Evolutionary conservation across 2,797 vertebrate genomes (phyloP).

Genomic region (Acanthurus lineatus): DNA sequence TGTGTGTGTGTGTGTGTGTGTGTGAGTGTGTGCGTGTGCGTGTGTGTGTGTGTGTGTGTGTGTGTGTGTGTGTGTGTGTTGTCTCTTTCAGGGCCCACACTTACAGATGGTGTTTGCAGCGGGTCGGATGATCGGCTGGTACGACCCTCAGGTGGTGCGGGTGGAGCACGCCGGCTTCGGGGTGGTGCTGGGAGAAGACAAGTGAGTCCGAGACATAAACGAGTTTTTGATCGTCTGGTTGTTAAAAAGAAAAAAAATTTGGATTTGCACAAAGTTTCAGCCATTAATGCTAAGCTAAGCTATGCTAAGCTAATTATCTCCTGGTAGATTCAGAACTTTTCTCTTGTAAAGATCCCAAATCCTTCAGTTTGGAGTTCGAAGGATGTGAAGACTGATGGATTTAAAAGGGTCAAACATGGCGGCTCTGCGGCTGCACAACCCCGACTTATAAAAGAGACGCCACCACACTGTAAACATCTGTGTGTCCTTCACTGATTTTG

Average conservation of each 20-base stretch:
- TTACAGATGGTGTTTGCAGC: constrained; percentile 94
- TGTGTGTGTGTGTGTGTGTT: not conserved
- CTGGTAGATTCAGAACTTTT: no score
- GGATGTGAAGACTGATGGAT: no score
- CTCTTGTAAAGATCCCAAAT: no score
- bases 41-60: not conserved
- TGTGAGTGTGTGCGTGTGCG: not conserved
- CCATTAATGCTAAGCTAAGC: no score
- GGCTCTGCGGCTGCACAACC: not conserved
- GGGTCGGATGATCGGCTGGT: constrained; percentile 95
- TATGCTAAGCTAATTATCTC: no score
- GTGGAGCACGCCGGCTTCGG: constrained; percentile 95
- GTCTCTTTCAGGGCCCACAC: constrained; percentile 85
- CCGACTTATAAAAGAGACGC: no score
- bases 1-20: not conserved
- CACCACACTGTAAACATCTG: constrained; percentile 6
- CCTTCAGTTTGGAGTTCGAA: no score
- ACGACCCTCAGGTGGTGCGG: constrained; percentile 91
- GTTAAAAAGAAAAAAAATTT: no score
- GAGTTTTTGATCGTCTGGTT: no score
- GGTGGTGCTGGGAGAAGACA: constrained; percentile 90
- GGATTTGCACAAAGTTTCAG: no score
- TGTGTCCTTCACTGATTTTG: constrained; percentile 31
- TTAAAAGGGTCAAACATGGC: not conserved
- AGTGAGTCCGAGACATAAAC: no score